phyloP scores from a whole-genome alignment of 1,140 invertebrate genomes.

The Camponotus vicinus region DNA sequence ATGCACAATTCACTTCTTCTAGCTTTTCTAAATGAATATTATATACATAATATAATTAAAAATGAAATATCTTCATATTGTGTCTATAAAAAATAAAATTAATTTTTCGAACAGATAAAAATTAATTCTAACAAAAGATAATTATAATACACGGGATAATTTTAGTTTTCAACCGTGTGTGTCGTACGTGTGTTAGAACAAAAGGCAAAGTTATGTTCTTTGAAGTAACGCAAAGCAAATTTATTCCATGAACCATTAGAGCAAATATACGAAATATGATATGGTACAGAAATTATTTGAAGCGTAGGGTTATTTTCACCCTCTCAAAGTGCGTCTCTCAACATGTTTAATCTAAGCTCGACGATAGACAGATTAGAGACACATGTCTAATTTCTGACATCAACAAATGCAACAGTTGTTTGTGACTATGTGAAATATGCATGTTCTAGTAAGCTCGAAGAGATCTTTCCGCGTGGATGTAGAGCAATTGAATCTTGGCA shows the following conservation, averaged over 20 bases:
- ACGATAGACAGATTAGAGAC: constrained; percentile 22
- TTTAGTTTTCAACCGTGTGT: not conserved
- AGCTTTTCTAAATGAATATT: not conserved
- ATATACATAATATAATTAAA: too few relatives aligned
- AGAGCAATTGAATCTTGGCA: constrained; percentile 59
- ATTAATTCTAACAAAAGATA: not conserved
- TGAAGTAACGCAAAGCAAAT: not conserved
- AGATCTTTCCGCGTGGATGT: constrained; percentile 12
- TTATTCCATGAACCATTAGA: not conserved
- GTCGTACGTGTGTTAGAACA: not conserved
- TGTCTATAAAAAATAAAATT: not conserved
- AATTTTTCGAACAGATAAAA: not conserved
- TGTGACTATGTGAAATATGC: constrained; percentile 15
- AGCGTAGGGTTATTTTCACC: not conserved
- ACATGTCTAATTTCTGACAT: not conserved
- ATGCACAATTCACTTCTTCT: not conserved
- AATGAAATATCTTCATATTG: not conserved
- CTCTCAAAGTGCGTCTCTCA: not conserved
- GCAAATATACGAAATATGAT: not conserved
- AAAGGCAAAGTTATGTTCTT: not conserved
- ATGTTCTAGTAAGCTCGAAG: constrained; percentile 7
- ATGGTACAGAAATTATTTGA: not conserved
- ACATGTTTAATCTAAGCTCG: not conserved
- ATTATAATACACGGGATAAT: not conserved
- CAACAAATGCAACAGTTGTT: constrained; percentile 4